Base-by-base conservation (phyloP, 2,797 vertebrate genomes). In the Heterohyrax brucei region DNA sequence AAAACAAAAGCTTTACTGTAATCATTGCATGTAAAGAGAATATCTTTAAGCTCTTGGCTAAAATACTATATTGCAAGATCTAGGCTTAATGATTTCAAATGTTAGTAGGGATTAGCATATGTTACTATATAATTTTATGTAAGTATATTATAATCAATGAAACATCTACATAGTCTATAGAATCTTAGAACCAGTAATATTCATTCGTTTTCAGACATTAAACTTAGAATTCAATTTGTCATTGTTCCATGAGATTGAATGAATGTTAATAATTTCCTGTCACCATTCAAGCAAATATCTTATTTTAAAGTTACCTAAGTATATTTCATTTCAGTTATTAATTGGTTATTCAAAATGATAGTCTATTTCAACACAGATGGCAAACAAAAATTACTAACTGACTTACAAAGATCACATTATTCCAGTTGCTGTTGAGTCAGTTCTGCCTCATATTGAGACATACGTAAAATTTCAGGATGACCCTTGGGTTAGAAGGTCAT, bases 401-500 rank as follows among this genome's bases (percentile, higher is more conserved):
- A 90, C 48, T 88, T 28, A 89, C 86, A 78, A 82, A 73, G 19
- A 56, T 86, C 83, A 44, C 14, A 78, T 77, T 92, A 93, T 85
- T 26, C 39, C 39, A 39, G 39, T 39, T 39, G 39, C 39, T 39
- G 39, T 39, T 39, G 39, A 39, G 39, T 39, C 2, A 39, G 39
- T 39, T 39, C 39, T 39, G 39, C 39, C 3, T 39, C 39, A 39
- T 39, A 39, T 39, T 3, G 39, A 64, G 7, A 93, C 87, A 28
- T 68, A 75, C 88, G 16, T 73, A 85, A 89, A 93, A 79, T 95
- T 66, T 97, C 87, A 73, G 33, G 24, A 83, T 88, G 80, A 91
- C 46, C 28, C 87, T 87, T 48, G 9, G 39, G 6, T 13, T 82
- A 30, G 22, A 86, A 59, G 44, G 21, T 21, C 48, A 77, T 68